A percentile compares a stretch with the other conserved stretches of the same genome.
Evolutionary conservation across 2,888 invertebrate species (phyloP).

Genomic region (Tiphia femorata): DNA sequence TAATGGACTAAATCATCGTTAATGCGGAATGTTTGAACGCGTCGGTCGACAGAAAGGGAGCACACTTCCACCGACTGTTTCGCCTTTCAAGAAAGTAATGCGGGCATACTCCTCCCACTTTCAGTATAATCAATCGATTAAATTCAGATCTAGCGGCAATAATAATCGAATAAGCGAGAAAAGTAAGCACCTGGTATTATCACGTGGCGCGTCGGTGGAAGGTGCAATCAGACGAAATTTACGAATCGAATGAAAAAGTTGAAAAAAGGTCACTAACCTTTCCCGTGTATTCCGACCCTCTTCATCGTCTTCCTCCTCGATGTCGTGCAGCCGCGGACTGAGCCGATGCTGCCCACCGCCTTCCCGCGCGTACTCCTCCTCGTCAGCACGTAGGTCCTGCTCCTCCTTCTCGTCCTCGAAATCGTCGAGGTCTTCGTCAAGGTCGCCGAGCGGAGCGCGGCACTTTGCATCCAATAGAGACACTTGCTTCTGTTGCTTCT

Average conservation of each 20-base stretch:
- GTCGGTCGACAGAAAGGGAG: no score
- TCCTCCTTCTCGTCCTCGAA: slow-evolving; percentile 38
- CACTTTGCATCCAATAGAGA: slow-evolving; percentile 29
- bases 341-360: slow-evolving; percentile 73
- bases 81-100: no score
- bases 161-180: no score
- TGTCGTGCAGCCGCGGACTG: slow-evolving; percentile 85
- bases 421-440: slow-evolving; percentile 58
- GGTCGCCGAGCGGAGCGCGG: slow-evolving; percentile 53
- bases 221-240: no score
- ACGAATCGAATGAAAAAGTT: background rate
- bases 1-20: no score
- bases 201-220: no score
- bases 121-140: no score
- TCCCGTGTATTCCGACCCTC: slow-evolving; percentile 68
- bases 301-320: slow-evolving; percentile 85
- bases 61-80: no score
- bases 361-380: slow-evolving; percentile 50
- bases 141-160: no score
- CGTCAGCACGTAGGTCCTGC: slow-evolving; percentile 37
- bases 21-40: no score
- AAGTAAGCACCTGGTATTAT: no score
- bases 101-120: no score
- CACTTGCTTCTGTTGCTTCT: slow-evolving; percentile 52
- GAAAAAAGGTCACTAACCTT: slow-evolving; percentile 49